Conservation (phyloP, 2,888 invertebrate genomes). For the Thereva unica region DNA sequence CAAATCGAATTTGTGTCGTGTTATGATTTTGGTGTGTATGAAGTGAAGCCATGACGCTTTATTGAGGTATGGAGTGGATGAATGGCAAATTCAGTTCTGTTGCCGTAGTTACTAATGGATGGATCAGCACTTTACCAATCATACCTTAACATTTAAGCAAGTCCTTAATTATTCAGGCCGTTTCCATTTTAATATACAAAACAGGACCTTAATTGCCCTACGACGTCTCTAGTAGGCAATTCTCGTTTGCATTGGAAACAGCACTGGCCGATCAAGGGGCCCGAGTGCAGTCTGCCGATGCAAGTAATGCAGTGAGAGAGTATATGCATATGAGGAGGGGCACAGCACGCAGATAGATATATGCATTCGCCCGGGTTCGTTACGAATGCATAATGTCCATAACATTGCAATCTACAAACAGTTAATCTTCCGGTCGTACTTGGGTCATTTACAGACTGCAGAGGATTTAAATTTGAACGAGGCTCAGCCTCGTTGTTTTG, state of each 20-base stretch:
- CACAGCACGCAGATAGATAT: background rate
- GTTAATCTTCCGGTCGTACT: conserved; percentile 30
- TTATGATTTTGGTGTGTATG: no score
- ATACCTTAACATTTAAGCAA: no score
- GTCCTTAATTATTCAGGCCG: no score
- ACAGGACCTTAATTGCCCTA: background rate
- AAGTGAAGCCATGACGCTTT: no score
- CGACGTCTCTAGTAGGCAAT: conserved; percentile 9
- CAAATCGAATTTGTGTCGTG: no score
- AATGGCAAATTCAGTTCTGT: no score
- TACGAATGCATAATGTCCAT: conserved; percentile 33
- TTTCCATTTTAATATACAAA: no score
- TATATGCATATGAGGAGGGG: conserved; percentile 19
- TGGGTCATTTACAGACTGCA: conserved; percentile 30
- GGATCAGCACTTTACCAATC: no score
- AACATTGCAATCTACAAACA: conserved; percentile 29
- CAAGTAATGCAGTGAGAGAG: conserved; percentile 5
- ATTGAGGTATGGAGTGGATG: no score
- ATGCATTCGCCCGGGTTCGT: conserved; percentile 21
- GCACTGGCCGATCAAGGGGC: background rate
- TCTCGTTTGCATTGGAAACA: background rate
- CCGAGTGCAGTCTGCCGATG: background rate
- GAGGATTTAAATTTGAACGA: conserved; percentile 33
- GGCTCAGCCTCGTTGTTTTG: background rate
- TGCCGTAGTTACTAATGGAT: no score